Percentiles rank a stretch among this genome's conserved stretches.
Evolutionary conservation across 2,113 vertebrate genomes (phyloP).

Genomic region (Camarhynchus parvulus): DNA sequence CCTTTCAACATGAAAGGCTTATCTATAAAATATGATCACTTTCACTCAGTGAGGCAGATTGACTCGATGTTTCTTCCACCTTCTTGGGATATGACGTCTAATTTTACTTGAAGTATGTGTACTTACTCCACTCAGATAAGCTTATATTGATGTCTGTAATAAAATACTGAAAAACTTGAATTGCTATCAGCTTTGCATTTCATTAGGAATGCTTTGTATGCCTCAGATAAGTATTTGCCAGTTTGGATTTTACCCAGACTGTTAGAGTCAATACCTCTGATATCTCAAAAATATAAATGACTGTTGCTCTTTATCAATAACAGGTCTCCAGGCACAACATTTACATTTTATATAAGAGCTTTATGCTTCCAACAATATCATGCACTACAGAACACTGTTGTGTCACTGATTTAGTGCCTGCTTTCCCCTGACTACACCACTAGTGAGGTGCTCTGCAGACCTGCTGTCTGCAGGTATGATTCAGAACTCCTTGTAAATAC

Average conservation of each 20-base stretch:
- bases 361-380: neutral
- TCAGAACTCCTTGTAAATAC: neutral
- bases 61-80: neutral
- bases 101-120: conserved; percentile 31
- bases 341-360: conserved; percentile 1
- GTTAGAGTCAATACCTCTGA: neutral
- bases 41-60: neutral
- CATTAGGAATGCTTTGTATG: conserved; percentile 13
- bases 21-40: conserved; percentile 7
- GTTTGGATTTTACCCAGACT: conserved; percentile 29
- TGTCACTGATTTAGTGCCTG: neutral
- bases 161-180: conserved; percentile 14
- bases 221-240: conserved; percentile 33
- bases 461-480: neutral
- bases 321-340: neutral
- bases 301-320: conserved; percentile 28
- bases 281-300: neutral
- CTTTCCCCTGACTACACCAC: neutral
- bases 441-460: neutral
- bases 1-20: conserved; percentile 11
- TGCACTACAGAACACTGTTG: neutral
- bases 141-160: conserved; percentile 36
- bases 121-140: conserved; percentile 37
- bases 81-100: neutral
- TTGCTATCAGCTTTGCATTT: conserved; percentile 36